phyloP scores from a whole-genome alignment of 1,140 invertebrate species.

The Cydia fagiglandana region DNA sequence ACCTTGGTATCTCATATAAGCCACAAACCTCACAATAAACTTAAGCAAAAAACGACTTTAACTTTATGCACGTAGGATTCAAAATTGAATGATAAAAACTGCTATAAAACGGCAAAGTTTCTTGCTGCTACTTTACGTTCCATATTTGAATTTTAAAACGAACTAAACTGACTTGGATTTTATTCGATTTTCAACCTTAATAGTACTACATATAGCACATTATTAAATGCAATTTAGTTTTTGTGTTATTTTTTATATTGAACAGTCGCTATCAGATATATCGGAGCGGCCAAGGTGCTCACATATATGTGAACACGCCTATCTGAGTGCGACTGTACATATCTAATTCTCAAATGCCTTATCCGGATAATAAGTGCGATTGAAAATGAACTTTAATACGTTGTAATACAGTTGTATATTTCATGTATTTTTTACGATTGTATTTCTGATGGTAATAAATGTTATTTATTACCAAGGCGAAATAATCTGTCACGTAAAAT shows the following conservation, averaged over 20 bases:
- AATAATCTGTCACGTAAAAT: slow-evolving; percentile 1
- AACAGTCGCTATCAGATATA: not conserved
- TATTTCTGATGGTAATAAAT: not conserved
- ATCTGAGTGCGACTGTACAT: too few relatives aligned
- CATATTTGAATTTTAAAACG: not conserved
- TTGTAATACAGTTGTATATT: not conserved
- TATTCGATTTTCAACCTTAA: not conserved
- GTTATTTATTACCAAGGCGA: not conserved
- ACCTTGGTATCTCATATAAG: not conserved
- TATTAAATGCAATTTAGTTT: not conserved
- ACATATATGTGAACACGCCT: too few relatives aligned
- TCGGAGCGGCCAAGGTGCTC: too few relatives aligned
- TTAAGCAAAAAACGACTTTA: not conserved
- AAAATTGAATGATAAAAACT: not conserved
- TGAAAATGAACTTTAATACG: not conserved
- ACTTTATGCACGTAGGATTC: not conserved
- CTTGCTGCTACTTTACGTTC: not conserved
- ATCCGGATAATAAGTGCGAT: not conserved
- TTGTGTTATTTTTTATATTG: not conserved
- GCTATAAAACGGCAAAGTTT: not conserved
- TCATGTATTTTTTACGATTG: not conserved
- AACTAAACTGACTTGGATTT: not conserved
- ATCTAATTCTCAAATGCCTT: not conserved
- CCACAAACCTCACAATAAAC: not conserved
- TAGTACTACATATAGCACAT: not conserved